A percentile compares a stretch with the other conserved stretches of the same genome.
phyloP scores from a whole-genome alignment of 1,140 invertebrate species.

The Melitaea cinxia region DNA sequence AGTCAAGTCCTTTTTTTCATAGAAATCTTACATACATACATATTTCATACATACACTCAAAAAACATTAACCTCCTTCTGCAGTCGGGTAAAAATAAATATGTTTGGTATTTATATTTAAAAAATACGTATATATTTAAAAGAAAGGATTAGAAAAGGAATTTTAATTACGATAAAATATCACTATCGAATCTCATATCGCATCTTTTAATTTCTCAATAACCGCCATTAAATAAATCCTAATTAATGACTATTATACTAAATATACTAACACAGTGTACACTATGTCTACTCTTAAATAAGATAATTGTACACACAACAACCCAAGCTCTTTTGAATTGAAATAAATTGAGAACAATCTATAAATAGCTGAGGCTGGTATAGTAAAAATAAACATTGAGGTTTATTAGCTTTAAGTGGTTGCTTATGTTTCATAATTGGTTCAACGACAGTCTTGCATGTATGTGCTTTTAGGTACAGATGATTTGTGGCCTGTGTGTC shows the following conservation, averaged over 20 bases:
- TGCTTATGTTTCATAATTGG: constrained; percentile 35
- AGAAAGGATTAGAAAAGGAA: too few species aligned
- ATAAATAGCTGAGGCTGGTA: constrained; percentile 54
- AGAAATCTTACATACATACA: too few species aligned
- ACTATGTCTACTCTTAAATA: constrained; percentile 56
- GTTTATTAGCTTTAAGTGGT: constrained; percentile 35
- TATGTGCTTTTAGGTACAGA: not conserved
- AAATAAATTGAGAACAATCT: constrained; percentile 64
- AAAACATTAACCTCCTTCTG: too few species aligned
- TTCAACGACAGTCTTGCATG: constrained; percentile 23
- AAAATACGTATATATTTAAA: too few species aligned
- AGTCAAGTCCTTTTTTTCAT: too few species aligned
- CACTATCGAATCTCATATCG: not conserved
- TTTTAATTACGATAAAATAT: not conserved
- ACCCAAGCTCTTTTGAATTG: constrained; percentile 52
- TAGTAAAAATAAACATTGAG: constrained; percentile 31
- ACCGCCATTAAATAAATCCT: constrained; percentile 54
- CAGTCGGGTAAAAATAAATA: too few species aligned
- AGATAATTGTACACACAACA: constrained; percentile 64
- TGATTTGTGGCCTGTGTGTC: not conserved
- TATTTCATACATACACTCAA: too few species aligned
- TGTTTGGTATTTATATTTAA: too few species aligned
- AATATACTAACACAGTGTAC: constrained; percentile 50
- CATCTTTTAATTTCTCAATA: constrained; percentile 2
- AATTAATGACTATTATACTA: constrained; percentile 68